Evolutionary conservation across 1,140 invertebrate species (phyloP).

Genomic region (Drosophila murphyi): DNA sequence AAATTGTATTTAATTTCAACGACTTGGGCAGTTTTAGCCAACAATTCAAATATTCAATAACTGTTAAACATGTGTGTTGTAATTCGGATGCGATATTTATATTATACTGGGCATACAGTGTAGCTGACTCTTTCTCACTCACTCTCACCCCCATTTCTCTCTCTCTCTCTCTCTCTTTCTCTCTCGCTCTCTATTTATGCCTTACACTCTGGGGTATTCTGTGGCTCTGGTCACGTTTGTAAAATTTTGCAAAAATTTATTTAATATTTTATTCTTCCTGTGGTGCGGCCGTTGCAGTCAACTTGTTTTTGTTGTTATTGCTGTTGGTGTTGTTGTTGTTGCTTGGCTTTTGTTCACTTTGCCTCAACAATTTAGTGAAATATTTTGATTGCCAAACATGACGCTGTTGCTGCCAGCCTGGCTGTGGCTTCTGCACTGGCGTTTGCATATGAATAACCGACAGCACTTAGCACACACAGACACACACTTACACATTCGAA

Average conservation of each 20-base stretch:
- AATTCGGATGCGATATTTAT: not conserved
- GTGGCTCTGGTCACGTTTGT: constrained; percentile 69
- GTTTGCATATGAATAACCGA: constrained; percentile 80
- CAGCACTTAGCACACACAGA: constrained; percentile 67
- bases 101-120: too few relatives aligned
- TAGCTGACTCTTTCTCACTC: not conserved
- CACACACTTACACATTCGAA: constrained; percentile 11
- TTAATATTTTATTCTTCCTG: constrained; percentile 76
- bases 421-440: constrained; percentile 47
- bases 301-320: constrained; percentile 29
- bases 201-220: not conserved
- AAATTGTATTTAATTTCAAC: too few relatives aligned
- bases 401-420: constrained; percentile 22
- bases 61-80: not conserved
- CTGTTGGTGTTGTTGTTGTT: constrained; percentile 24
- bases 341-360: constrained; percentile 49
- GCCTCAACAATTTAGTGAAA: constrained; percentile 76
- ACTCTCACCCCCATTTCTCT: not conserved
- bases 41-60: too few relatives aligned
- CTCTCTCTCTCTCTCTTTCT: not conserved
- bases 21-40: too few relatives aligned
- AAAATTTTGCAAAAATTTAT: constrained; percentile 70
- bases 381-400: constrained; percentile 82
- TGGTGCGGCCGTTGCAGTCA: constrained; percentile 41
- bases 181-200: not conserved